Percentiles rank a stretch among this genome's conserved stretches.
Evolutionary conservation across 2,797 vertebrate species (phyloP).

Genomic region (Apodemus agrarius): DNA sequence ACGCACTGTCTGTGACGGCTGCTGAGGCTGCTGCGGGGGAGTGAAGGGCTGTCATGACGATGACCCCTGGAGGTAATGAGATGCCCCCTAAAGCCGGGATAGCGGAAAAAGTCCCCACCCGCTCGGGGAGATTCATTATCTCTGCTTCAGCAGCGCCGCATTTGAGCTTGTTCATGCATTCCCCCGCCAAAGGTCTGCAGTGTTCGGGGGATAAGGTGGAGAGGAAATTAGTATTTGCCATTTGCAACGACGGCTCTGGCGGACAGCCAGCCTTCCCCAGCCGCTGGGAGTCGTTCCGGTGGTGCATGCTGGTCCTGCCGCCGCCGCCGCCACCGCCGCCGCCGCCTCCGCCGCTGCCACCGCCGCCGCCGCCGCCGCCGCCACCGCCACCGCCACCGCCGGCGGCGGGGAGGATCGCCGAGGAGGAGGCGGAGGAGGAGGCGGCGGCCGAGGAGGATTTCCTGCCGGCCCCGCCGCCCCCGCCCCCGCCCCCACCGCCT

Average conservation of each 20-base stretch:
- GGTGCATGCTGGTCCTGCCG: slow-evolving; percentile 94
- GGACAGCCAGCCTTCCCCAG: slow-evolving; percentile 95
- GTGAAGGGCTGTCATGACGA: slow-evolving; percentile 99
- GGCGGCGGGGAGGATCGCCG: slow-evolving; percentile 82
- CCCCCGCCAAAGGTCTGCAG: slow-evolving; percentile 97
- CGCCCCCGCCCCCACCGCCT: slow-evolving; percentile 84
- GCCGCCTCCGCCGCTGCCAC: not conserved
- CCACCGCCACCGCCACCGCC: slow-evolving; percentile 89
- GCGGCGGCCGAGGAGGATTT: slow-evolving; percentile 73
- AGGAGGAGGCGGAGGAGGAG: slow-evolving; percentile 81
- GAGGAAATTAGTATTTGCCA: slow-evolving; percentile 98
- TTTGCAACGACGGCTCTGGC: slow-evolving; percentile 95
- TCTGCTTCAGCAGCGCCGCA: slow-evolving; percentile 97
- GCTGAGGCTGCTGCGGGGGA: slow-evolving; percentile 98
- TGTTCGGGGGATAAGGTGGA: slow-evolving; percentile 96
- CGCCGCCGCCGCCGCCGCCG: slow-evolving; percentile 83
- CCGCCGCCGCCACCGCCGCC: slow-evolving; percentile 87
- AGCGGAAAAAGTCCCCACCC: slow-evolving; percentile 98
- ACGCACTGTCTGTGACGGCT: slow-evolving; percentile 99
- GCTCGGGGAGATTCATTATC: slow-evolving; percentile 98
- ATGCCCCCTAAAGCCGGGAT: slow-evolving; percentile 98
- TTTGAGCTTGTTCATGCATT: slow-evolving; percentile 99
- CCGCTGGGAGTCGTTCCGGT: slow-evolving; percentile 95
- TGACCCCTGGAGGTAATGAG: slow-evolving; percentile 99
- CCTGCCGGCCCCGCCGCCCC: slow-evolving; percentile 87